phyloP scores from a whole-genome alignment of 2,113 vertebrate species.

The Trichechus manatus region DNA sequence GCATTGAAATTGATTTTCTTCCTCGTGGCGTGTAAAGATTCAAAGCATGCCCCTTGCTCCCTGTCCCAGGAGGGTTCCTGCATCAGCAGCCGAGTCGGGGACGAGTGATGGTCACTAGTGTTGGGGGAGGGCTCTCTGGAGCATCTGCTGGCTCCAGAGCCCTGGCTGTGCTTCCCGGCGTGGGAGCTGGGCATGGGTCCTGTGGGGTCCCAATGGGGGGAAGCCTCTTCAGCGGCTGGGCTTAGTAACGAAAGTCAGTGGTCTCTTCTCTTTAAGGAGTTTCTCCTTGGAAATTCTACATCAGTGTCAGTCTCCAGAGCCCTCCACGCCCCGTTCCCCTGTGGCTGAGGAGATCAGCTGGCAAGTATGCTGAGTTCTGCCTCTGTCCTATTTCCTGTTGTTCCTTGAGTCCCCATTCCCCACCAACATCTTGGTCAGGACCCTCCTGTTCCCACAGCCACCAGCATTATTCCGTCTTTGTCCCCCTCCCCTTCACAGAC shows the following conservation, averaged over 20 bases:
- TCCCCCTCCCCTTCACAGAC: background rate
- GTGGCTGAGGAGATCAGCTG: background rate
- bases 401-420: background rate
- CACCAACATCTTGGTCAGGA: background rate
- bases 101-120: constrained; percentile 26
- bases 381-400: rapidly evolving
- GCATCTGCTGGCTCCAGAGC: constrained; percentile 23
- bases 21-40: constrained; percentile 78
- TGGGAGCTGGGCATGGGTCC: background rate
- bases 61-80: constrained; percentile 69
- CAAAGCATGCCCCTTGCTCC: constrained; percentile 80
- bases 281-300: background rate
- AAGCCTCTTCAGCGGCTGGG: background rate
- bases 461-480: background rate
- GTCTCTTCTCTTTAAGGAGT: background rate
- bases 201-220: background rate
- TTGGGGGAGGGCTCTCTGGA: background rate
- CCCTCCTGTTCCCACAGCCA: background rate
- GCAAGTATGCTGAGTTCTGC: rapidly evolving
- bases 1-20: constrained; percentile 86
- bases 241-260: background rate
- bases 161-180: background rate
- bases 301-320: background rate
- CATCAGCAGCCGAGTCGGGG: constrained; percentile 1
- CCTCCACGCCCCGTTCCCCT: rapidly evolving